These are phyloP conservation scores for Chelonus formosanus DNA, from an alignment of 2,888 invertebrate species.

Conservation along the genomic window DNA sequence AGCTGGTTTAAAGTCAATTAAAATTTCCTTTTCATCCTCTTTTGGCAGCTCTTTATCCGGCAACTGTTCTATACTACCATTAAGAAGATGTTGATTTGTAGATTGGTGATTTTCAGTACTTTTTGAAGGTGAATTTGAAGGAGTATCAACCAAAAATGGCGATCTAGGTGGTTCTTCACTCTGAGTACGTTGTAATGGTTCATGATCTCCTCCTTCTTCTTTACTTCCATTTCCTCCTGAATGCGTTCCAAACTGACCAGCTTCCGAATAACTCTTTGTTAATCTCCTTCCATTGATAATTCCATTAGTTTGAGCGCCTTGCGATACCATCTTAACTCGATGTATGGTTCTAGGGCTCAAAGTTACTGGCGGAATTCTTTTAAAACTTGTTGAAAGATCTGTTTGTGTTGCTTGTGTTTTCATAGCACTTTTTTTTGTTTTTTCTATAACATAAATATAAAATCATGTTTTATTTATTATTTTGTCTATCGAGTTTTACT, in stretches of 20 bases:
- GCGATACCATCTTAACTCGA: conserved; percentile 88
- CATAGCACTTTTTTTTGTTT: conserved; percentile 82
- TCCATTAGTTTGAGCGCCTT: conserved; percentile 90
- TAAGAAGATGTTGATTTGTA: conserved; percentile 45
- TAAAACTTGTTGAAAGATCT: conserved; percentile 76
- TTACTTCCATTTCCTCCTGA: conserved; percentile 49
- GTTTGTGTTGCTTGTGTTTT: conserved; percentile 94
- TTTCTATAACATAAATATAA: conserved; percentile 8
- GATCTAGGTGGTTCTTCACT: conserved; percentile 85
- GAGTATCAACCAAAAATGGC: conserved; percentile 72
- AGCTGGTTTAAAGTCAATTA: conserved; percentile 87
- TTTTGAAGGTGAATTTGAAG: conserved; percentile 60
- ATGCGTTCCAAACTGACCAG: conserved; percentile 67
- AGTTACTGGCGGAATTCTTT: conserved; percentile 67
- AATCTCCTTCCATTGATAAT: conserved; percentile 77
- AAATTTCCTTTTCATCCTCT: conserved; percentile 78
- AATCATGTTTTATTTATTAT: too few species aligned
- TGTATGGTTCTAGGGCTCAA: conserved; percentile 85
- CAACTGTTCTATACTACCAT: conserved; percentile 44
- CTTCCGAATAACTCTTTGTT: conserved; percentile 86
- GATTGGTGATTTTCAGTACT: neutral
- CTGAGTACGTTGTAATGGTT: conserved; percentile 82
- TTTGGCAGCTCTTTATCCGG: conserved; percentile 66
- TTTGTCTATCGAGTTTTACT: too few species aligned
- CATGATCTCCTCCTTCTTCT: conserved; percentile 70